A percentile compares a stretch with the other conserved stretches of the same genome.
phyloP scores from a whole-genome alignment of 2,113 vertebrate species.

The Micromys minutus region DNA sequence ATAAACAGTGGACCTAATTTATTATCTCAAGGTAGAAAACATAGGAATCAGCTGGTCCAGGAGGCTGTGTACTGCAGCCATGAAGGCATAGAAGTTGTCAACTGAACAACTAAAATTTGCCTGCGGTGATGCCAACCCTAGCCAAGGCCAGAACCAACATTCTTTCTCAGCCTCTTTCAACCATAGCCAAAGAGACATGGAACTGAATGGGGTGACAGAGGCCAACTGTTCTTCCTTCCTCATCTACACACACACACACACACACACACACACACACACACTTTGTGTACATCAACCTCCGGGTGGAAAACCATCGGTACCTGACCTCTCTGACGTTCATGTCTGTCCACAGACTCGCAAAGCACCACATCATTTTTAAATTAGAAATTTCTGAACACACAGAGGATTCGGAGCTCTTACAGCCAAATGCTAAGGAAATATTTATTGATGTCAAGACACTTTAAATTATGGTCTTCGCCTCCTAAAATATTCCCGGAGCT shows the following conservation, averaged over 20 bases:
- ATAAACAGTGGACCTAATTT: background rate
- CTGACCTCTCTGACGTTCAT: conserved; percentile 59
- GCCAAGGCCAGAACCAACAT: background rate
- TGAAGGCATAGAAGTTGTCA: background rate
- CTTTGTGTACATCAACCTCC: background rate
- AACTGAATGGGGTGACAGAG: background rate
- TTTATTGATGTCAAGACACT: conserved; percentile 77
- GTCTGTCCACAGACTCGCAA: conserved; percentile 56
- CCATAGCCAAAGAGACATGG: background rate
- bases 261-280: background rate
- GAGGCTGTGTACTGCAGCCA: background rate
- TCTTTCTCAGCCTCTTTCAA: background rate
- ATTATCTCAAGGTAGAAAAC: background rate
- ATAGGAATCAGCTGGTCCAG: background rate
- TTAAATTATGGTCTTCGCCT: conserved; percentile 76
- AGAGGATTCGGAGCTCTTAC: conserved; percentile 76
- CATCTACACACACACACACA: background rate
- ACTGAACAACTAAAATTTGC: background rate
- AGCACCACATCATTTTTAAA: conserved; percentile 74
- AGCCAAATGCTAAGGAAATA: conserved; percentile 82
- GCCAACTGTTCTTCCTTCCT: background rate
- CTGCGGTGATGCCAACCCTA: background rate
- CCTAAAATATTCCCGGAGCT: conserved; percentile 66
- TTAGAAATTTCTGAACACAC: conserved; percentile 75
- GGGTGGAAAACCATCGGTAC: conserved; percentile 51